Conservation (phyloP, 2,113 vertebrate genomes). For the Numida meleagris region DNA sequence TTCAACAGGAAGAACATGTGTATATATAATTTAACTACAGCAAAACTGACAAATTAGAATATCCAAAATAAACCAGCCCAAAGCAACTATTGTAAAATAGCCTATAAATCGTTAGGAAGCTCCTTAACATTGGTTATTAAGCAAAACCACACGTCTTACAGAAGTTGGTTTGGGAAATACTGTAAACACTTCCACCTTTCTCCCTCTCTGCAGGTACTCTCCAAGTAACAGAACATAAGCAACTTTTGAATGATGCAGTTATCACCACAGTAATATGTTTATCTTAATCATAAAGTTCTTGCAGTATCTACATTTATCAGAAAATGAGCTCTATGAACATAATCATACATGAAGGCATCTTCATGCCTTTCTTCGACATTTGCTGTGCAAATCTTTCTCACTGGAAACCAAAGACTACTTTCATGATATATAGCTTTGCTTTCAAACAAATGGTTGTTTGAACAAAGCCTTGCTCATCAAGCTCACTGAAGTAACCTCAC, state of each 20-base stretch:
- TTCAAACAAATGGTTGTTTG: background rate
- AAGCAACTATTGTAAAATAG: background rate
- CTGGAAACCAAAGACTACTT: background rate
- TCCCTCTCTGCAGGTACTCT: background rate
- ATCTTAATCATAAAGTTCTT: slow-evolving; percentile 1
- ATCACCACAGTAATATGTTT: slow-evolving; percentile 23
- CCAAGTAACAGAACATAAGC: background rate
- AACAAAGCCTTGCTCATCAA: background rate
- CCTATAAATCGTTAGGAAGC: background rate
- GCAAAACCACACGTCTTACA: background rate
- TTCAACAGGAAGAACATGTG: background rate
- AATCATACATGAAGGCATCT: background rate
- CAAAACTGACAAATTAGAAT: background rate
- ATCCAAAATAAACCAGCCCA: background rate
- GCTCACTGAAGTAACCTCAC: background rate
- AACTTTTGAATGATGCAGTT: background rate
- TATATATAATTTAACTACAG: background rate
- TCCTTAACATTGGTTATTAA: background rate
- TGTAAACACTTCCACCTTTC: background rate
- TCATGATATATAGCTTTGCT: background rate
- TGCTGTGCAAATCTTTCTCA: background rate
- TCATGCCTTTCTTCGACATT: background rate
- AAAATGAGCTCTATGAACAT: background rate
- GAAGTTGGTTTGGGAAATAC: background rate
- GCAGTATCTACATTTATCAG: background rate